Conservation (phyloP, 2,113 vertebrate genomes). For the Phycodurus eques region DNA sequence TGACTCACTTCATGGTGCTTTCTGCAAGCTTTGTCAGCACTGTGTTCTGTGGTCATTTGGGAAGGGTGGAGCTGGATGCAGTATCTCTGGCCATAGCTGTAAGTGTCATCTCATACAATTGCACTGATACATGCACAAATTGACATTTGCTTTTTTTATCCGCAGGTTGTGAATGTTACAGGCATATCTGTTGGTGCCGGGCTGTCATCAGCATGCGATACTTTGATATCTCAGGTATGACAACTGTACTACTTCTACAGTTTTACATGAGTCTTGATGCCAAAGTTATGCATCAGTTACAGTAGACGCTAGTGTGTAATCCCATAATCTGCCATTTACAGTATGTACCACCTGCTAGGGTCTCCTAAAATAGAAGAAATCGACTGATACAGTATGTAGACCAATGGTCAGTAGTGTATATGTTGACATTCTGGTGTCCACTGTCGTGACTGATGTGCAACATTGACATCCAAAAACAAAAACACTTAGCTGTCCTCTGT, state of each 20-base stretch:
- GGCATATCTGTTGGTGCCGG: conserved; percentile 84
- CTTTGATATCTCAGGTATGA: conserved; percentile 88
- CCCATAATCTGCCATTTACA: too few relatives aligned
- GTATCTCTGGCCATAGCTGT: conserved; percentile 84
- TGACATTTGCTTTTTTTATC: conserved; percentile 12
- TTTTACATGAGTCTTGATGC: too few relatives aligned
- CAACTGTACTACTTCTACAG: not conserved
- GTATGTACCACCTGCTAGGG: too few relatives aligned
- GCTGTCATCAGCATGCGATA: conserved; percentile 86
- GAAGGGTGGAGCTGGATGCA: conserved; percentile 79
- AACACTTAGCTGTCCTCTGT: too few relatives aligned
- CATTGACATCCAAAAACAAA: too few relatives aligned
- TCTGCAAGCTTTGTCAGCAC: conserved; percentile 83
- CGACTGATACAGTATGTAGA: too few relatives aligned
- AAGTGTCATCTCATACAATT: conserved; percentile 29
- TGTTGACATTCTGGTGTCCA: too few relatives aligned
- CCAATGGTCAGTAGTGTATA: too few relatives aligned
- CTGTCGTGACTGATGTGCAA: too few relatives aligned
- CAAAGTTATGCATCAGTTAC: too few relatives aligned
- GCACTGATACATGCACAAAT: not conserved
- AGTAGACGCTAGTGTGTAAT: too few relatives aligned
- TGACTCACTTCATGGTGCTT: conserved; percentile 79
- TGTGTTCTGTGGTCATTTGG: conserved; percentile 90
- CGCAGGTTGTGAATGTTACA: conserved; percentile 84
- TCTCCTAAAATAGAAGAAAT: too few relatives aligned